Conservation (phyloP, 1,140 invertebrate genomes). For the Papilio polyxenes region DNA sequence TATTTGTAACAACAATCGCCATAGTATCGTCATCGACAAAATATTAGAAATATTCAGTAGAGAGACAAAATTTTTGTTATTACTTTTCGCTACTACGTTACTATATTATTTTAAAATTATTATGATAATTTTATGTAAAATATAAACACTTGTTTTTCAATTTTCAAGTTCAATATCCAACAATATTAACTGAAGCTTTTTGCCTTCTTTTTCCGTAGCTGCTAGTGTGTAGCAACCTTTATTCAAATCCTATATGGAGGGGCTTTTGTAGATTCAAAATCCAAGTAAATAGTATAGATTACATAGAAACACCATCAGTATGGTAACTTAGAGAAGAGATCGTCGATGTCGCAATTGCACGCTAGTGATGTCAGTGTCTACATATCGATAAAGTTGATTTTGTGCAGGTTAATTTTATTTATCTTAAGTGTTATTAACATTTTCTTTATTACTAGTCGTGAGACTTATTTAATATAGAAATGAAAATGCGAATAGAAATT, state of each 20-base stretch:
- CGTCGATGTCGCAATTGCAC: conserved; percentile 43
- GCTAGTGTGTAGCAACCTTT: conserved; percentile 43
- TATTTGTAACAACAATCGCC: no score
- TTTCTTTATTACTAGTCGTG: no score
- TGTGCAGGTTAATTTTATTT: neutral
- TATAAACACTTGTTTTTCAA: no score
- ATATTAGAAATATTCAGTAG: no score
- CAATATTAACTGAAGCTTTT: neutral
- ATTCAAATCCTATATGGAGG: conserved; percentile 64
- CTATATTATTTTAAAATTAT: no score
- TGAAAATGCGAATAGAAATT: no score
- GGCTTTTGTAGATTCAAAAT: conserved; percentile 47
- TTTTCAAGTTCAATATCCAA: neutral
- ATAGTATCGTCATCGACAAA: no score
- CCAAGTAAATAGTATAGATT: conserved; percentile 69
- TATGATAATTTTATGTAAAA: no score
- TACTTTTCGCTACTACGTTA: no score
- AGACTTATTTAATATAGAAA: no score
- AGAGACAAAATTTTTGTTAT: no score
- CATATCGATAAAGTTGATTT: conserved; percentile 30
- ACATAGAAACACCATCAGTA: conserved; percentile 73
- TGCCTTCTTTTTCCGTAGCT: conserved; percentile 14
- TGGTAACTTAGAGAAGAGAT: conserved; percentile 56
- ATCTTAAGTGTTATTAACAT: no score
- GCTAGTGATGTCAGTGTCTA: conserved; percentile 36